These are phyloP conservation scores for Sycophila sp. DNA, from an alignment of 1,140 invertebrate species.

Conservation along the genomic window DNA sequence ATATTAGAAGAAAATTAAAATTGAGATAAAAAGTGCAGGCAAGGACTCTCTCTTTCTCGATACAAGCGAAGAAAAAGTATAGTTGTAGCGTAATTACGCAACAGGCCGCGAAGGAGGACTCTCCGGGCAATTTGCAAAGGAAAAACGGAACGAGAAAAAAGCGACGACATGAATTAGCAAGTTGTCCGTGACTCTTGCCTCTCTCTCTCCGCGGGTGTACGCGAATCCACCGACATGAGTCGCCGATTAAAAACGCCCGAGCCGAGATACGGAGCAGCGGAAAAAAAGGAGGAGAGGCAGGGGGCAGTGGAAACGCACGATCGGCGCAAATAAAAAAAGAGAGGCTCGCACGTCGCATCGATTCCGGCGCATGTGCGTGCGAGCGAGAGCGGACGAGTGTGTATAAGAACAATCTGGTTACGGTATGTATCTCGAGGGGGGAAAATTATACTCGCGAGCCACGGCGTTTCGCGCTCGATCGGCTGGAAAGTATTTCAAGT, in stretches of 20 bases:
- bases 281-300: too few species aligned
- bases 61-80: too few species aligned
- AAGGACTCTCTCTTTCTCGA: too few species aligned
- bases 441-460: not conserved
- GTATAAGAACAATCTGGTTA: conserved; percentile 27
- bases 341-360: not conserved
- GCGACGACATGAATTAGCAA: conserved; percentile 2
- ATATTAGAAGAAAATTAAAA: too few species aligned
- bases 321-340: not conserved
- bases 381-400: too few species aligned
- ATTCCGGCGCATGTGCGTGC: not conserved
- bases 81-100: not conserved
- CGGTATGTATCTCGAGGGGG: not conserved
- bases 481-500: conserved; percentile 21
- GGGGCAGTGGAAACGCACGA: not conserved
- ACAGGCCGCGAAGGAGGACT: too few species aligned
- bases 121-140: not conserved
- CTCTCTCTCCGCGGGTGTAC: not conserved
- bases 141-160: not conserved
- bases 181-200: not conserved
- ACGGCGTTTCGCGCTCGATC: conserved; percentile 25
- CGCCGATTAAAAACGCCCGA: not conserved
- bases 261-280: not conserved
- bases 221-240: not conserved
- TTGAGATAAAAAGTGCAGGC: too few species aligned